Base-by-base conservation (phyloP, 2,113 vertebrate genomes). In the Chaetodon auriga region DNA sequence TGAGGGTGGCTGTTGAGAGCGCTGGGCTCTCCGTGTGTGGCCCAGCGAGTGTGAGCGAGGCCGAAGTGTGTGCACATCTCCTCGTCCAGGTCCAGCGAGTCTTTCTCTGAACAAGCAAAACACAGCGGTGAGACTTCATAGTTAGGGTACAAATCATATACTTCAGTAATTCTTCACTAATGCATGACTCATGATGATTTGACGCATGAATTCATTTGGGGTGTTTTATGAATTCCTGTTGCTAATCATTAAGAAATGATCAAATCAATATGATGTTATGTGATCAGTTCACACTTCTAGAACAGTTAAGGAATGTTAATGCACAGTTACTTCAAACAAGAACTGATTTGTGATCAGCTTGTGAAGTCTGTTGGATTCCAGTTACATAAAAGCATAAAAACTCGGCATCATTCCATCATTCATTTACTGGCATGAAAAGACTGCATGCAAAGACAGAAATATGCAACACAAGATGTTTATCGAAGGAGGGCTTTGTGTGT, bases 31-130 rank as follows among this genome's bases (percentile, higher is more conserved):
- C 98, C 98, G 0, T 99, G 98, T 25, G 98, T 99, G 0, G 98
- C 98, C 98, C 98, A 99, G 79, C 98, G 97, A 9, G 98, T 99
- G 87, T 99, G 98, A 82, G 98, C 98, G 15, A 99, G 93, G 87
- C 97, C 98, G 19, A 99, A 98, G 90, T 99, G 98, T 1, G 95
- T 97, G 86, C 92, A 93, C 87, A 99, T 95, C 77, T 97, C 95
- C 62, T 93, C 92, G 13, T 99, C 96, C 68, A 98, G 91, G 87
- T 98, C 96, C 90, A 98, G 84, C 8, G 89, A 92, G 85, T 97
- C 96, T 94, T 98, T 97, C 81, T 98, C 98, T 99, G 89, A 64
- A 35, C 68, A 60, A 19, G 21, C 0, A 30, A 80, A 74, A 66
- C 38, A 81, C 11, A 23, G 7, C 6, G 1, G 55, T 30, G 30